Conservation (phyloP, 92 coral and sea anemone species). For the Ricordea florida region DNA sequence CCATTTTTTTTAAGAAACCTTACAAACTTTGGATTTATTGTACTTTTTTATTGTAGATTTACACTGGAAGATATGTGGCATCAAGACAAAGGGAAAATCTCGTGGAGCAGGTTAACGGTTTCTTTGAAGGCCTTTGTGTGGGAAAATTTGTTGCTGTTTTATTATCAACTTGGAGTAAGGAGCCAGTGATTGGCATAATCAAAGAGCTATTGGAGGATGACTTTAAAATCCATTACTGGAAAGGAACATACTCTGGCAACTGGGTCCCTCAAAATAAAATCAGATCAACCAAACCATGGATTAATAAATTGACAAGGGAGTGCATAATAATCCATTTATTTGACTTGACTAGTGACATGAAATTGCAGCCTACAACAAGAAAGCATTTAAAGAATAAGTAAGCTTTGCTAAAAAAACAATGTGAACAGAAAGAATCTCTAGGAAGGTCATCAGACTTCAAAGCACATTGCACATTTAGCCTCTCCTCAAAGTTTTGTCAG, state of each 20-base stretch:
- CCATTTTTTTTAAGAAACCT: no score
- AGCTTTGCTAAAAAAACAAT: conserved; percentile 10
- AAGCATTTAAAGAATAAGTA: conserved; percentile 38
- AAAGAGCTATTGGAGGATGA: conserved; percentile 4
- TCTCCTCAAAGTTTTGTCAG: no score
- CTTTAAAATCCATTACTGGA: conserved; percentile 57
- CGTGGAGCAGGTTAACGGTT: background rate
- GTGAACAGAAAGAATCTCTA: no score
- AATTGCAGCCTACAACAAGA: conserved; percentile 33
- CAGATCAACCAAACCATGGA: conserved; percentile 43
- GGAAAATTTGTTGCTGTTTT: background rate
- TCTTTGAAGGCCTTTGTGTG: background rate
- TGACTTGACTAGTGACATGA: conserved; percentile 13
- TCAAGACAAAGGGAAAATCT: background rate
- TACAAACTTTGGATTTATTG: background rate
- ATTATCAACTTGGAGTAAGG: background rate
- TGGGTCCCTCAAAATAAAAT: conserved; percentile 43
- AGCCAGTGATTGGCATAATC: background rate
- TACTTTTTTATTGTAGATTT: background rate
- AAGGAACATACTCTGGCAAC: conserved; percentile 52
- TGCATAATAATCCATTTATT: conserved; percentile 50
- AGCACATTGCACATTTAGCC: no score
- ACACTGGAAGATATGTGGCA: background rate
- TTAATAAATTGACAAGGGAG: conserved; percentile 28
- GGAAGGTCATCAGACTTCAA: no score